A percentile compares a stretch with the other conserved stretches of the same genome.
These are phyloP conservation scores for Coptodon bakossiorum DNA, from an alignment of 2,113 vertebrate genomes.

Conservation along the genomic window DNA sequence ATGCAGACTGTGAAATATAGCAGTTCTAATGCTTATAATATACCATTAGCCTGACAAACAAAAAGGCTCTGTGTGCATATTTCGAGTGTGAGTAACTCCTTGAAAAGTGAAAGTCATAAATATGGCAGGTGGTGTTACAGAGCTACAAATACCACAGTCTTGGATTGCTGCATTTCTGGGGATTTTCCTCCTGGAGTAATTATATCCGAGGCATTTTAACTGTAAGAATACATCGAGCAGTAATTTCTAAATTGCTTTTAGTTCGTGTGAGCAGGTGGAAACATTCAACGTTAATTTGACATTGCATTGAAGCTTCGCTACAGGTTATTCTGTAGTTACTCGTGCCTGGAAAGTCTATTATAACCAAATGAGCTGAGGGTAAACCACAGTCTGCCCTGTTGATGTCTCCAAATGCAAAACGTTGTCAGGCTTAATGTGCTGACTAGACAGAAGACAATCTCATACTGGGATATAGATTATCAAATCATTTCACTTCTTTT, in stretches of 20 bases:
- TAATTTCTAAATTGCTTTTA: not conserved
- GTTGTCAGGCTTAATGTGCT: not conserved
- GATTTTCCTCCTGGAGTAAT: conserved; percentile 5
- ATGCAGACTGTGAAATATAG: not conserved
- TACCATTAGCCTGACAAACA: not conserved
- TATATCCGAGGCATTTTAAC: not conserved
- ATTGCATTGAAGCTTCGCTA: not conserved
- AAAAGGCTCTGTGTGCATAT: conserved; percentile 16
- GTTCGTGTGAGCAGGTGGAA: not conserved
- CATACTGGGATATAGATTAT: not conserved
- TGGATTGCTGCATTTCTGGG: not conserved
- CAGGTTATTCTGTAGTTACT: not conserved
- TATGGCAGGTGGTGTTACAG: conserved; percentile 21
- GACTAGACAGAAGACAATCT: not conserved
- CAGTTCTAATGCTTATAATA: not conserved
- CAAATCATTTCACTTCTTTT: not conserved
- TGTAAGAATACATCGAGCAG: not conserved
- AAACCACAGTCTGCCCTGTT: not conserved
- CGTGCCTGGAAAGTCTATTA: not conserved
- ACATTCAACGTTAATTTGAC: not conserved
- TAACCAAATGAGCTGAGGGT: not conserved
- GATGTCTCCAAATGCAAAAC: not conserved
- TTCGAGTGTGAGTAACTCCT: conserved; percentile 28
- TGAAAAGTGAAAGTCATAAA: conserved; percentile 34
- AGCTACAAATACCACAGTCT: conserved; percentile 15